phyloP scores from a whole-genome alignment of 2,113 vertebrate species.

The Zingel zingel region DNA sequence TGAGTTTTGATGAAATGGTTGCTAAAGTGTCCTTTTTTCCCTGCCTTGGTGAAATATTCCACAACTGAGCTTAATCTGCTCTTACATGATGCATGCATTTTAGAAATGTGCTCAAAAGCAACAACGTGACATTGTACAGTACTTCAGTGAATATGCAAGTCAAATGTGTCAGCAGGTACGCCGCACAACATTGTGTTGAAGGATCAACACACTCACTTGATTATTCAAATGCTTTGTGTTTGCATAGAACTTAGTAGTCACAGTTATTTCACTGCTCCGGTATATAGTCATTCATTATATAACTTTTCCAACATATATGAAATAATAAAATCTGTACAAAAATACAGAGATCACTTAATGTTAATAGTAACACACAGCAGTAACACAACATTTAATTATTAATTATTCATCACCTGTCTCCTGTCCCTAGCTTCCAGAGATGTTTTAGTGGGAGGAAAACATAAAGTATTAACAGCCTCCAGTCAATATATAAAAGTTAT shows the following conservation, averaged over 20 bases:
- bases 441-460: slow-evolving; percentile 1
- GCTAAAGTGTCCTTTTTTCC: not conserved
- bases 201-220: not conserved
- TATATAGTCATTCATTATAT: not conserved
- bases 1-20: slow-evolving; percentile 19
- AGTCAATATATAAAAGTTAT: not conserved
- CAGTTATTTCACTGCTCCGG: not conserved
- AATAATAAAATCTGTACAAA: not conserved
- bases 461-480: not conserved
- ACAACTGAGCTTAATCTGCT: not conserved
- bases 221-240: slow-evolving; percentile 1
- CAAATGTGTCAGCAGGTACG: slow-evolving; percentile 6
- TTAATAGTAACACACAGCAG: not conserved
- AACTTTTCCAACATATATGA: not conserved
- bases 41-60: not conserved
- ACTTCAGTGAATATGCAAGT: slow-evolving; percentile 17
- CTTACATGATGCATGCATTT: not conserved
- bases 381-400: slow-evolving; percentile 13
- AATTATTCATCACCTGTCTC: slow-evolving; percentile 9
- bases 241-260: not conserved
- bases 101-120: slow-evolving; percentile 1
- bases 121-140: not conserved
- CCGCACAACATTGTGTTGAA: not conserved
- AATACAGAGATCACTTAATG: not conserved
- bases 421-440: not conserved